Conservation (phyloP, 2,888 invertebrate species). For the Trachelus troglodyta region DNA sequence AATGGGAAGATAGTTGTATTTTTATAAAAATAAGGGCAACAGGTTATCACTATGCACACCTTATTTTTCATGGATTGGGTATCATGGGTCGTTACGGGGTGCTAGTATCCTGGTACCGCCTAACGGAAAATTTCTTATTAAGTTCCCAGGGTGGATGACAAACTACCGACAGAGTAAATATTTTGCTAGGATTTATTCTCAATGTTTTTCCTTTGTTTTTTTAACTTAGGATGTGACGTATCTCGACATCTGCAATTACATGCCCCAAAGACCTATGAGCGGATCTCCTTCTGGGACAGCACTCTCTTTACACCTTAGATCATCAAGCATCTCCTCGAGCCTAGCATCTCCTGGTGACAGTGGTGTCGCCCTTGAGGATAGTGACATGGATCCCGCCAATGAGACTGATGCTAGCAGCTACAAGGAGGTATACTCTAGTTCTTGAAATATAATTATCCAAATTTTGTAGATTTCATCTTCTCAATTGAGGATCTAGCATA, state of each 20-base stretch:
- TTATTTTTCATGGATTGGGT: conserved; percentile 28
- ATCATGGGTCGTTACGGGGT: conserved; percentile 5
- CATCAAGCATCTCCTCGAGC: conserved; percentile 65
- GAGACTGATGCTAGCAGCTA: conserved; percentile 63
- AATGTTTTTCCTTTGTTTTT: conserved; percentile 5
- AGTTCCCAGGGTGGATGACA: neutral
- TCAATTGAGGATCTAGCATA: neutral
- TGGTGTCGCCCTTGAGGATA: conserved; percentile 69
- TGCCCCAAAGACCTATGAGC: conserved; percentile 65
- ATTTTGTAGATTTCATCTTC: neutral
- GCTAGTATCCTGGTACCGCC: neutral
- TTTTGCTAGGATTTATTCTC: neutral
- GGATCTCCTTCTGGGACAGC: conserved; percentile 62
- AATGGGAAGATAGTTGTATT: conserved; percentile 40
- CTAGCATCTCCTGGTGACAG: conserved; percentile 81
- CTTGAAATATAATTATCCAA: neutral
- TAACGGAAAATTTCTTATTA: neutral
- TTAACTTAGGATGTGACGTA: conserved; percentile 60
- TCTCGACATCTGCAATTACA: conserved; percentile 63
- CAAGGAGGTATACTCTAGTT: conserved; percentile 51
- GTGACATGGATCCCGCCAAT: conserved; percentile 62
- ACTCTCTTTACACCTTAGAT: conserved; percentile 58
- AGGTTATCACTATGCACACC: conserved; percentile 47
- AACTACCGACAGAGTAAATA: neutral
- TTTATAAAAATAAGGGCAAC: conserved; percentile 41